Base-by-base conservation (phyloP, 37 sponge, comb jelly and placozoan genomes). In the Trichoplax adhaerens region DNA sequence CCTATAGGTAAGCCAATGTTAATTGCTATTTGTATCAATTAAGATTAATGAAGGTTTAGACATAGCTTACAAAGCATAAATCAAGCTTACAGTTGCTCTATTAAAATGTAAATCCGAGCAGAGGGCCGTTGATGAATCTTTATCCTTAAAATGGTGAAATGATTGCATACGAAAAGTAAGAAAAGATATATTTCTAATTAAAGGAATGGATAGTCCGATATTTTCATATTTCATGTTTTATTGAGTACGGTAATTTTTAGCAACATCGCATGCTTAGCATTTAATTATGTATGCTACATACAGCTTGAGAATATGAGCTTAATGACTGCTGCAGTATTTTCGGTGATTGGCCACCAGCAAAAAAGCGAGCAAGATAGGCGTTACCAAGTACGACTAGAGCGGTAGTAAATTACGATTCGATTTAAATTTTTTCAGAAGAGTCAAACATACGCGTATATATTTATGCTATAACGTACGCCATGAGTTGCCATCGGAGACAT, bases 71-170 rank as follows among this genome's bases (percentile, higher is more conserved):
- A 10, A 54, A 54, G 5, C 0, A 80, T 29, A 29, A 29, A 29
- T 29, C 29, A 29, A 29, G 29, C 83, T 83, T 53, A 84, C 89
- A 12, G 82, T 75, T 1, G 86, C 86, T 69, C 58, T 84, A 64
- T 88, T 88, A 72, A 68, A 88, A 70, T 88, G 89, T 29, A 85
- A 70, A 56, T 88, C 89, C 50, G 89, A 78, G 73, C 72, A 82
- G 74, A 73, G 72, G 57, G 64, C 69, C 0, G 72, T 54, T 7
- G 53, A 57, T 55, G 69, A 55, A 64, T 88, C 89, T 50, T 85
- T 88, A 71, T 88, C 89, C 89, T 88, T 56, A 7, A 57, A 4
- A 52, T 4, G 0, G 1, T 58, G 5, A 77, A 50, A 6, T 1
- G 4, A 62, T 29, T 29, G 29, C 29, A 29, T 29, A 29, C 29